phyloP scores from a whole-genome alignment of 2,888 invertebrate species.

The Stramonita haemastoma region DNA sequence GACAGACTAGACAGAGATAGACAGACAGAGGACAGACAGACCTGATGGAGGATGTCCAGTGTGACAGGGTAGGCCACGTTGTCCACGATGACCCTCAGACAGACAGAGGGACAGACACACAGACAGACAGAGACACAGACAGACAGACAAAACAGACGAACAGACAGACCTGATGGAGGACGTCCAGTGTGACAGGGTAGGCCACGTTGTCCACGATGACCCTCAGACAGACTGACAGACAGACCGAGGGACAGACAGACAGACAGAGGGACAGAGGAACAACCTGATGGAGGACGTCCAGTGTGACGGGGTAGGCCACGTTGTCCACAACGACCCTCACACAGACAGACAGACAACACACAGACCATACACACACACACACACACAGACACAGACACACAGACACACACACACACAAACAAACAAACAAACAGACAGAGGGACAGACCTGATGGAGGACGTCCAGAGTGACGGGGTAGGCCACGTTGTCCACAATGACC shows the following conservation, averaged over 20 bases:
- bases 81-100: slow-evolving; percentile 25
- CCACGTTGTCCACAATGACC: slow-evolving; percentile 29
- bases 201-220: too few relatives aligned
- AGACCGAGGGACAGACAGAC: background rate
- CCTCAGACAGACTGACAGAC: background rate
- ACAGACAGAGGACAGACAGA: slow-evolving; percentile 72
- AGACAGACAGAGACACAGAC: background rate
- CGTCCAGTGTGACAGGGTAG: slow-evolving; percentile 98
- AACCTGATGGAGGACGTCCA: slow-evolving; percentile 82
- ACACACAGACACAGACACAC: too few relatives aligned
- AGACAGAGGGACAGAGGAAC: background rate
- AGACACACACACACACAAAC: background rate
- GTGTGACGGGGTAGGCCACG: slow-evolving; percentile 90
- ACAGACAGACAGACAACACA: too few relatives aligned
- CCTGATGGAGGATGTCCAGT: slow-evolving; percentile 92
- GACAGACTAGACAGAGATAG: background rate
- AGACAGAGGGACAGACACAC: background rate
- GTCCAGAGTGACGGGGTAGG: slow-evolving; percentile 97
- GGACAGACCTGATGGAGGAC: slow-evolving; percentile 86
- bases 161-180: slow-evolving; percentile 84
- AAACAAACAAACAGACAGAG: background rate
- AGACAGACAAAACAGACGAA: background rate
- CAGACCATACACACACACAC: too few relatives aligned
- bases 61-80: slow-evolving; percentile 89
- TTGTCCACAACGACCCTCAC: background rate